Conservation (phyloP, 2,797 vertebrate species). For the Menidia menidia region DNA sequence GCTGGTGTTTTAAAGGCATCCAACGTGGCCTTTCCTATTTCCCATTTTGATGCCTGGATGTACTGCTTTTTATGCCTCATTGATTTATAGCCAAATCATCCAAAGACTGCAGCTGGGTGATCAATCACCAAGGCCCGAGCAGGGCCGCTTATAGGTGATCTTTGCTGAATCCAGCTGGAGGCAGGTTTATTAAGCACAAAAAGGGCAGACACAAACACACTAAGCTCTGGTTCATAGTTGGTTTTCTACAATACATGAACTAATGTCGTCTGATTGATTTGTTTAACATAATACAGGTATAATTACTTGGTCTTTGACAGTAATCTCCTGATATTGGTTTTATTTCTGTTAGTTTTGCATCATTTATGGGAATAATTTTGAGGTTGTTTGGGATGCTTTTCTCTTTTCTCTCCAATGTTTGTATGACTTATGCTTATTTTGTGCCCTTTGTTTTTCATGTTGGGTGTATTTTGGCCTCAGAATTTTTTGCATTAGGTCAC, state of each 20-base stretch:
- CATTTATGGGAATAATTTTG: too few relatives aligned
- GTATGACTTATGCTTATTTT: background rate
- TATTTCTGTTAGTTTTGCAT: background rate
- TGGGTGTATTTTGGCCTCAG: too few relatives aligned
- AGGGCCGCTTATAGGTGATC: conserved; percentile 22
- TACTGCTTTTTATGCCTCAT: conserved; percentile 60
- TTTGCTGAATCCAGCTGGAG: conserved; percentile 12
- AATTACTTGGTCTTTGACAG: too few relatives aligned
- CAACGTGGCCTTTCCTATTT: conserved; percentile 28
- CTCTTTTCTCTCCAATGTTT: background rate
- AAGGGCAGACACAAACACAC: background rate
- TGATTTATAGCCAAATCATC: conserved; percentile 65
- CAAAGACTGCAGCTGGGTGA: conserved; percentile 48
- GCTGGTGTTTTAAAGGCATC: conserved; percentile 16
- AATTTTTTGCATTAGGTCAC: too few relatives aligned
- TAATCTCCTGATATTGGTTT: too few relatives aligned
- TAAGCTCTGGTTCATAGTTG: background rate
- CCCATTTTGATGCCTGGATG: conserved; percentile 41
- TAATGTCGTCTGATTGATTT: background rate
- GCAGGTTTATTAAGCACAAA: background rate
- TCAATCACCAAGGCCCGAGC: conserved; percentile 59
- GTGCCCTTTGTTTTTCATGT: background rate
- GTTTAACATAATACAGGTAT: background rate
- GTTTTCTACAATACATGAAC: background rate
- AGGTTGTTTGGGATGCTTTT: too few relatives aligned